phyloP scores from a whole-genome alignment of 2,113 vertebrate species.

The Athene noctua region DNA sequence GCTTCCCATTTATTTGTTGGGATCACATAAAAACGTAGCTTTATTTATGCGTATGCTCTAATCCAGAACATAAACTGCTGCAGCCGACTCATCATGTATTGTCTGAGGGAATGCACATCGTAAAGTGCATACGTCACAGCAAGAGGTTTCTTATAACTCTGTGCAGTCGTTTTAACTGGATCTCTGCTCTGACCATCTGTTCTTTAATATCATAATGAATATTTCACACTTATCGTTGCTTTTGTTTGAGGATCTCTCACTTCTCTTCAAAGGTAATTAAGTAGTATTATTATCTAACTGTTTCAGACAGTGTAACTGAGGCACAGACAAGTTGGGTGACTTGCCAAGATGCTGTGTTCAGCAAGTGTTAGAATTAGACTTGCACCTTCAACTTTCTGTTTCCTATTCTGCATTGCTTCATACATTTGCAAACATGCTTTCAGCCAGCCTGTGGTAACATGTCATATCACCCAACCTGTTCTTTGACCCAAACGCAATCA shows the following conservation, averaged over 20 bases:
- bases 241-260: constrained; percentile 46
- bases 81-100: constrained; percentile 42
- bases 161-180: constrained; percentile 49
- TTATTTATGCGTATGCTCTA: constrained; percentile 61
- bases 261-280: constrained; percentile 38
- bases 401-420: not conserved
- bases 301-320: constrained; percentile 24
- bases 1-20: constrained; percentile 73
- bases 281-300: constrained; percentile 47
- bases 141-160: constrained; percentile 55
- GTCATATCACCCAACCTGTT: not conserved
- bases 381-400: not conserved
- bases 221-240: constrained; percentile 36
- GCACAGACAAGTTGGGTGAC: constrained; percentile 23
- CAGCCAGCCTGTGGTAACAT: not conserved
- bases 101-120: constrained; percentile 39
- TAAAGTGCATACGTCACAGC: constrained; percentile 44
- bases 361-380: not conserved
- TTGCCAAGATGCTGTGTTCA: constrained; percentile 10
- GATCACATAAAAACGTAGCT: constrained; percentile 67
- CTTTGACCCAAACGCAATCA: constrained; percentile 36
- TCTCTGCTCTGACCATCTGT: constrained; percentile 56
- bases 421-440: not conserved
- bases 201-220: constrained; percentile 60
- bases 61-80: constrained; percentile 71